Evolutionary conservation across 2,797 vertebrate species (phyloP), one percentile per base, ranked within the genome.

Genomic region (Manis javanica): DNA sequence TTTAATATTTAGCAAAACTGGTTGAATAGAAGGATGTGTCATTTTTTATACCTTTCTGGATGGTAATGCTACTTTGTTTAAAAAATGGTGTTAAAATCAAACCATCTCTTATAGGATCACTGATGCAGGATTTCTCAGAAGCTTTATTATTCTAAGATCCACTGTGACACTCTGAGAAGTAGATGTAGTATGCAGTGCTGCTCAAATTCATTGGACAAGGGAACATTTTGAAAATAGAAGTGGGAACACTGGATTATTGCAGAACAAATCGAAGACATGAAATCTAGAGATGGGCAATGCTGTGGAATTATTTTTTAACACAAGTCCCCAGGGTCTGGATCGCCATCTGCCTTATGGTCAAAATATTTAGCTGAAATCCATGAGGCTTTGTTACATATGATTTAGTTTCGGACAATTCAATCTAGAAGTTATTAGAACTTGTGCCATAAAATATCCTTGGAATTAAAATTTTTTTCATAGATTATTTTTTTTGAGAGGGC

Each of bases 1-100:
- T 69, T 42, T 93, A 85, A 83, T 57, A 63, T 63, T 83, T 72
- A 90, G 51, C 95, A 78, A 93, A 83, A 51, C 29, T 49, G 5
- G 7, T 29, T 90, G 34, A 72, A 53, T n/a, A 87, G 79, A 34
- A 77, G 6, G 84, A n/a, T 29, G 29, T 72, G 19, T 15, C 78
- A n/a, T 53, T 91, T 57, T 86, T 11, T 53, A 34, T 81, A 82
- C 53, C 19, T 59, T 57, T 90, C 14, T 69, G 18, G 8, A 53
- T 31, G 24, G 10, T 34, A 55, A 57, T 91, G 66, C 19, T 68
- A 55, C 63, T 83, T 96, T 26, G 8, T 69, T 69, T 59, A 39
- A 24, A 63, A 46, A 57, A 63, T 63, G 19, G 7, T 37, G 46
- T 66, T 66, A 29, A 72, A 34, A 16, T 69, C 63, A 86, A 90